These are phyloP conservation scores for Xestoiulus laeticollis DNA, from an alignment of 2,888 invertebrate genomes.

Conservation along the genomic window DNA sequence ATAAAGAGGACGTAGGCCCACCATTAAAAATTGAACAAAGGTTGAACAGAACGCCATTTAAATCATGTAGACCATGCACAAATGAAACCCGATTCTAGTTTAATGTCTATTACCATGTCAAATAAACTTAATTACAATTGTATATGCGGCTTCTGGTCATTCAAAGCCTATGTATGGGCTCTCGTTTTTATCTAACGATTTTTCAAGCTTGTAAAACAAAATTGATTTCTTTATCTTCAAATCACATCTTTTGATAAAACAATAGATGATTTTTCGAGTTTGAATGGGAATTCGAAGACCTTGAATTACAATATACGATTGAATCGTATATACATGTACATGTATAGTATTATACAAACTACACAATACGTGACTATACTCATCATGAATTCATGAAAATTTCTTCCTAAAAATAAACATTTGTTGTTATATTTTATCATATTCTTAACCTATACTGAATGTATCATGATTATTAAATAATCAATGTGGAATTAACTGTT, in stretches of 20 bases:
- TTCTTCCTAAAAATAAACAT: too few species aligned
- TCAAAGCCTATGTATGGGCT: neutral
- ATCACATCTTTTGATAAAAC: neutral
- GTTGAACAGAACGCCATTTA: constrained; percentile 17
- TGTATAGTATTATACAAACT: too few species aligned
- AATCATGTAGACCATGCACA: neutral
- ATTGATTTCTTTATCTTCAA: neutral
- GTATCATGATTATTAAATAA: too few species aligned
- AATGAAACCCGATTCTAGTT: neutral
- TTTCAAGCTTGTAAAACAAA: neutral
- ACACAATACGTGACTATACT: too few species aligned
- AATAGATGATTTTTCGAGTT: neutral
- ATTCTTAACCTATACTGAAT: too few species aligned
- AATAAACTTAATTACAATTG: neutral
- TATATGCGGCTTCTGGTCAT: constrained; percentile 19
- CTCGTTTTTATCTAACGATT: neutral
- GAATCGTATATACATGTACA: too few species aligned
- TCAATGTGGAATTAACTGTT: too few species aligned
- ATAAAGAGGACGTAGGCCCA: constrained; percentile 14
- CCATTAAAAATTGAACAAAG: constrained; percentile 21
- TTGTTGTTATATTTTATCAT: too few species aligned
- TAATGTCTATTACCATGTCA: neutral
- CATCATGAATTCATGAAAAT: too few species aligned
- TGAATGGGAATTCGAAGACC: neutral
- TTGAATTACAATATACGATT: neutral